Base-by-base conservation (phyloP, 2,888 invertebrate species). In the Orthosia gracilis region DNA sequence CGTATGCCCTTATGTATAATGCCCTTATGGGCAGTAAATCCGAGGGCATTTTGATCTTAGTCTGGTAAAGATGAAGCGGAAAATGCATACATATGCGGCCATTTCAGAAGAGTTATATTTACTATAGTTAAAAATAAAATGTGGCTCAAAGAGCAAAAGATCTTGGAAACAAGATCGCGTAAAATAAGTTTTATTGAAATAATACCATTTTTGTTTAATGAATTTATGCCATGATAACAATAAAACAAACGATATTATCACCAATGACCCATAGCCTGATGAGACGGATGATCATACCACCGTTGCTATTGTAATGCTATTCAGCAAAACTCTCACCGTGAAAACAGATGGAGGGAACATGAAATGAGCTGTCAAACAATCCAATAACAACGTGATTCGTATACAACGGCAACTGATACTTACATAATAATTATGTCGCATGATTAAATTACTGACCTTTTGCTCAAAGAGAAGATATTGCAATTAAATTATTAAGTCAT, bases 371-470 rank as follows among this genome's bases (percentile, higher is more conserved):
- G 1, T 1, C 40, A 40, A 40, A 40, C 9, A 40, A 40, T 40
- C 40, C 40, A 40, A 40, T 83, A 73, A 66, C 3, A 61, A 23
- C 57, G 13, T 52, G 23, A 58, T 69, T 67, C 45, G 45, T 26
- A 72, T 61, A 66, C 54, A 23, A 26, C 11, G 26, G 26, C 31
- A 71, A 65, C 45, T 40, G 55, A 65, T 50, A 62, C 23, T 68
- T 73, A 83, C 45, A 59, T 76, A 76, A 83, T 79, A 23, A 68
- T 31, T 65, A 70, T 76, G 61, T 58, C 61, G 69, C 54, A 55
- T 59, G 67, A 76, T 68, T 57, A 23, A 74, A 70, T 71, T 31
- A 64, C 12, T 47, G 76, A 81, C 57, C 70, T 62, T 40, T 67
- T 12, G 31, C 9, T 59, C 62, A 17, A 69, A 63, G 31, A 70